phyloP scores from a whole-genome alignment of 2,888 invertebrate species.

The Spodoptera picta region DNA sequence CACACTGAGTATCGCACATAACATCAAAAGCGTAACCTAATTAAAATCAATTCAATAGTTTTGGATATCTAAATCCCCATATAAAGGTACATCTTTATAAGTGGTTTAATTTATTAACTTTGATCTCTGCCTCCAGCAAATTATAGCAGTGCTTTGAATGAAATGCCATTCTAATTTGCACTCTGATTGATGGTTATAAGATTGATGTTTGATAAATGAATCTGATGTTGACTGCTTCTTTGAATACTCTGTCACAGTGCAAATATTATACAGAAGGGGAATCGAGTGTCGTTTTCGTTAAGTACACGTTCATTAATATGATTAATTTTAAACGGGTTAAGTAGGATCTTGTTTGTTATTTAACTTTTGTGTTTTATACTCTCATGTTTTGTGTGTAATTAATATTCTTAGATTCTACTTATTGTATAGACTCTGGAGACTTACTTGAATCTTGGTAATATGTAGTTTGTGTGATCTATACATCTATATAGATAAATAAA shows the following conservation, averaged over 20 bases:
- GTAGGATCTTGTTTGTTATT: neutral
- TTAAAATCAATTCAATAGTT: constrained; percentile 53
- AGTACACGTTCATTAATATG: constrained; percentile 7
- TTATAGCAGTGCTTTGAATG: constrained; percentile 26
- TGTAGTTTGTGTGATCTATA: too few species aligned
- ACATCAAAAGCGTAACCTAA: constrained; percentile 47
- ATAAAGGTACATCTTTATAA: constrained; percentile 45
- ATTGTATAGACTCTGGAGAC: too few species aligned
- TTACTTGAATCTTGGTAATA: too few species aligned
- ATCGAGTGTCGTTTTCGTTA: constrained; percentile 1
- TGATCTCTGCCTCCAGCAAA: constrained; percentile 49
- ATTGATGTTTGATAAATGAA: constrained; percentile 17
- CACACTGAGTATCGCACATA: constrained; percentile 21
- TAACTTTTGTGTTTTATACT: neutral
- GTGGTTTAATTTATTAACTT: constrained; percentile 58
- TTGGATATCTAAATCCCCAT: constrained; percentile 37
- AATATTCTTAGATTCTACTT: too few species aligned
- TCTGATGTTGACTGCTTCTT: constrained; percentile 44
- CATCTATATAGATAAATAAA: too few species aligned
- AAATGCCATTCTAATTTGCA: constrained; percentile 15
- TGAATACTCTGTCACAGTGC: constrained; percentile 27
- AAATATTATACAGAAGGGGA: constrained; percentile 37
- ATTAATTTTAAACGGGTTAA: constrained; percentile 4
- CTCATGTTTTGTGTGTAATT: neutral
- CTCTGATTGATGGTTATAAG: neutral